Base-by-base conservation (phyloP, 2,113 vertebrate genomes). In the Ctenodactylus gundi region DNA sequence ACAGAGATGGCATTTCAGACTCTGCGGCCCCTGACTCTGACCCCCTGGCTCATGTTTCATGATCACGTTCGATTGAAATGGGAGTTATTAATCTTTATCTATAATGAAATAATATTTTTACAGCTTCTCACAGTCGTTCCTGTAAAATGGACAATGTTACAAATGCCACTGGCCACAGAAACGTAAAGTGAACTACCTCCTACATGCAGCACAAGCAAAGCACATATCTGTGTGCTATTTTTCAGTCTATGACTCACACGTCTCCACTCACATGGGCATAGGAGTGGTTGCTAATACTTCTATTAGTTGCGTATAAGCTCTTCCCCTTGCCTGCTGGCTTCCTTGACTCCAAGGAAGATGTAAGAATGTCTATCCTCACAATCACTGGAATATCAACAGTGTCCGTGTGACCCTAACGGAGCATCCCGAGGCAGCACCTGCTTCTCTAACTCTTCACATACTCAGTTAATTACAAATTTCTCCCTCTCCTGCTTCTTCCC, bases 61-160 rank as follows among this genome's bases (percentile, higher is more conserved):
- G 51, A 77, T n/a, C n/a, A n/a, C n/a, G n/a, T n/a, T n/a, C 88
- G n/a, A 58, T 86, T 27, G 64, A 93, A 91, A 68, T 81, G 2
- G 13, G 68, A 93, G n/a, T n/a, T n/a, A 88, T 95, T 91, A 89
- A 51, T n/a, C 95, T 88, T 95, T 91, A 86, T 82, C 87, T 89
- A 31, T 27, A 81, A 51, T 55, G 62, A 89, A 96, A 91, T 93
- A 89, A 68, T 93, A 86, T 60, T 91, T 97, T 96, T 94, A 95
- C 84, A 80, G 70, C 75, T 91, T 46, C 41, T 90, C 75, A 93
- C n/a, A 84, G 84, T 94, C 77, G 12, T 93, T 27, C 36, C 39
- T 81, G 14, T 94, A 94, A 96, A 95, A 78, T 46, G 82, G 78
- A 88, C 84, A 55, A n/a, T 89, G 83, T 93, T 91, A 94, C 29